phyloP scores from a whole-genome alignment of 2,888 invertebrate genomes.

The Yponomeuta sedellus region DNA sequence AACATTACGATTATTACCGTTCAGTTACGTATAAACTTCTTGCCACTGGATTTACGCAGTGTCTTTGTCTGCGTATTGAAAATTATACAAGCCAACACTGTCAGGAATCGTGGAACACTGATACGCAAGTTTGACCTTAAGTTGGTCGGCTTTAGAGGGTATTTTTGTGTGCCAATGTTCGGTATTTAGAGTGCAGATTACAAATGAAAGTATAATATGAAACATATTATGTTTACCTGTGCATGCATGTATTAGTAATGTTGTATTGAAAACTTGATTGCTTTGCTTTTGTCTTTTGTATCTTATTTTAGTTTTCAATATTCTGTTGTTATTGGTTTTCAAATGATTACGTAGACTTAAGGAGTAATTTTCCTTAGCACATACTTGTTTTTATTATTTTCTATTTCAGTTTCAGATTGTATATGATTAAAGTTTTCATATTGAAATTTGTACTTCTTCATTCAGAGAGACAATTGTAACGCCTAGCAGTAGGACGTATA shows the following conservation, averaged over 20 bases:
- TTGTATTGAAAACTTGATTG: constrained; percentile 15
- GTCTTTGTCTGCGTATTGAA: constrained; percentile 36
- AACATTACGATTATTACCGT: constrained; percentile 70
- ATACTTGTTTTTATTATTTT: too few relatives aligned
- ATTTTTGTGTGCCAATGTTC: background rate
- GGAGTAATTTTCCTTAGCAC: too few relatives aligned
- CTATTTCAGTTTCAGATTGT: too few relatives aligned
- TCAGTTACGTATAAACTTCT: constrained; percentile 71
- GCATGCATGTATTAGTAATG: constrained; percentile 1
- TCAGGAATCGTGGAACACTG: background rate
- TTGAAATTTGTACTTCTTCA: too few relatives aligned
- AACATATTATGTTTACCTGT: background rate
- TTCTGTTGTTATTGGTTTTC: background rate
- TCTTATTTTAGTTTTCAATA: constrained; percentile 3
- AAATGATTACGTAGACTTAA: background rate
- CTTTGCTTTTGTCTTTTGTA: constrained; percentile 3
- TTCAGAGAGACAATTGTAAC: too few relatives aligned
- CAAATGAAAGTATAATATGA: background rate
- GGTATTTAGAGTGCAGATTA: background rate
- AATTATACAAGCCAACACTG: background rate
- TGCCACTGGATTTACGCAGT: constrained; percentile 67
- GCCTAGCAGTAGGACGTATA: too few relatives aligned
- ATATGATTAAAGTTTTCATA: too few relatives aligned
- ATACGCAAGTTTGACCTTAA: background rate
- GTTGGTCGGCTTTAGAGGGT: background rate